These are phyloP conservation scores for Eremophila alpestris DNA, from an alignment of 2,797 vertebrate species.

Conservation along the genomic window DNA sequence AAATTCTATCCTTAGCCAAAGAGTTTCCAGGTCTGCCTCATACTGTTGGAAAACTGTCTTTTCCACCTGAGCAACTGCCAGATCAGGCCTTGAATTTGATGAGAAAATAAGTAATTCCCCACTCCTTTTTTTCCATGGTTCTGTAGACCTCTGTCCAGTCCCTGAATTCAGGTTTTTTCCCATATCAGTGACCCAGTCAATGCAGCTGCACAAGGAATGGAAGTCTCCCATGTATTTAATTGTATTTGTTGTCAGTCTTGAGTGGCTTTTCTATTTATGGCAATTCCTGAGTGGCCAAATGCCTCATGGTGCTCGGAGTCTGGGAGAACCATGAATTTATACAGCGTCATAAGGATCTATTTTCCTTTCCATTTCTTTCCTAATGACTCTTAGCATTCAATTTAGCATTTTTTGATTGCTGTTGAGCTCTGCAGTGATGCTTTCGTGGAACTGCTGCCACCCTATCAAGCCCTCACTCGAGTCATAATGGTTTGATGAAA, in stretches of 20 bases:
- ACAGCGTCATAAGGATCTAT: background rate
- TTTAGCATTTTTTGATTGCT: constrained; percentile 5
- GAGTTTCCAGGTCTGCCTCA: background rate
- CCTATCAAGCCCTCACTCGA: background rate
- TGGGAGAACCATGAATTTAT: background rate
- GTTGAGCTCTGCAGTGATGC: background rate
- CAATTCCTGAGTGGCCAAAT: background rate
- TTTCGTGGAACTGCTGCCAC: background rate
- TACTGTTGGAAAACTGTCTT: background rate
- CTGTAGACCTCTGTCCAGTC: background rate
- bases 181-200: background rate
- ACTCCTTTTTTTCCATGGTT: background rate
- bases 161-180: background rate
- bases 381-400: constrained; percentile 4
- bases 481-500: background rate
- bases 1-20: background rate
- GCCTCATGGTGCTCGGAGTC: background rate
- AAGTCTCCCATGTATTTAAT: background rate
- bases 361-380: constrained; percentile 15
- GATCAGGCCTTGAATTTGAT: background rate
- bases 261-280: background rate
- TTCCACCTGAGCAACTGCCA: background rate
- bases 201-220: background rate
- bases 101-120: background rate
- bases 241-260: background rate